Conservation (phyloP, 2,113 vertebrate species). For the Rhizomys pruinosus region DNA sequence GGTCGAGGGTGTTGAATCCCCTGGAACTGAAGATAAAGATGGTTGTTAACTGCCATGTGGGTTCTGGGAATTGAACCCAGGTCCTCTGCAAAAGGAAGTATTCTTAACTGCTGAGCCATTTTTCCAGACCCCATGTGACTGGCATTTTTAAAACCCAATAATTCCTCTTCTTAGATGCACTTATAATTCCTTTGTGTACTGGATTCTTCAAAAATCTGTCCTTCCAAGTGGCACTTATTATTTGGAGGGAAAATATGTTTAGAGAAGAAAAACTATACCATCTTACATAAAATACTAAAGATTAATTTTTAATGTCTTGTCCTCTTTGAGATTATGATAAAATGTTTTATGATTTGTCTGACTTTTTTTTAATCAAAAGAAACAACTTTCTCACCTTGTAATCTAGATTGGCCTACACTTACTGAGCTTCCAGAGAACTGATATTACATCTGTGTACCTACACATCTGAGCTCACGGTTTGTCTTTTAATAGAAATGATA, state of each 20-base stretch:
- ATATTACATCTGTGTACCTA: background rate
- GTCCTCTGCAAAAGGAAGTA: no score
- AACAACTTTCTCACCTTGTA: background rate
- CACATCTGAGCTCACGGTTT: background rate
- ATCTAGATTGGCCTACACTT: background rate
- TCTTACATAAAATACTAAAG: conserved; percentile 18
- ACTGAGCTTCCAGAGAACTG: background rate
- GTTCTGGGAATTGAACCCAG: no score
- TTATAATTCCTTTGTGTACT: conserved; percentile 58
- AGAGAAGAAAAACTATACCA: conserved; percentile 38
- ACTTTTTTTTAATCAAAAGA: background rate
- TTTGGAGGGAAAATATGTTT: conserved; percentile 50
- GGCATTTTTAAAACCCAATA: conserved; percentile 38
- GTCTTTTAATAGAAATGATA: background rate
- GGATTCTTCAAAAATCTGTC: background rate
- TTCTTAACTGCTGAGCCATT: no score
- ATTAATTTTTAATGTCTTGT: background rate
- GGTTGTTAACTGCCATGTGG: no score
- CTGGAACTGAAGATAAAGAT: no score
- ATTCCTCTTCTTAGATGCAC: conserved; percentile 20
- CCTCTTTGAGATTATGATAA: background rate
- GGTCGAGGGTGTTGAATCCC: no score
- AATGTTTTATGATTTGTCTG: conserved; percentile 12
- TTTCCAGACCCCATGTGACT: no score
- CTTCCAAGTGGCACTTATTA: conserved; percentile 55